These are phyloP conservation scores for Micronycteris hirsuta DNA, from an alignment of 2,113 vertebrate genomes.

Conservation along the genomic window DNA sequence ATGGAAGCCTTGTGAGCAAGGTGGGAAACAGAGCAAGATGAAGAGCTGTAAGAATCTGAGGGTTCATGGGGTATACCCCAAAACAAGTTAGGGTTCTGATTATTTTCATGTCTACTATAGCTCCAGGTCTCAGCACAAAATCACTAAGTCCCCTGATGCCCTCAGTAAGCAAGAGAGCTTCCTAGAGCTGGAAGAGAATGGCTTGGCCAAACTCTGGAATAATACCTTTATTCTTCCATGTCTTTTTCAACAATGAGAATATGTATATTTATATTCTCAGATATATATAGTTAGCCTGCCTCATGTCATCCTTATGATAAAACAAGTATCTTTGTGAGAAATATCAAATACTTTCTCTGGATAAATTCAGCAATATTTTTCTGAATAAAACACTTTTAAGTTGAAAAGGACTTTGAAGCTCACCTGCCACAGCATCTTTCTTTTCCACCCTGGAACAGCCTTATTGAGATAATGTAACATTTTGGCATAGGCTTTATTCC, in stretches of 20 bases:
- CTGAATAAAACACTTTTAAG: background rate
- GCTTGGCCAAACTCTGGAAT: background rate
- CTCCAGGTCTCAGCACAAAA: background rate
- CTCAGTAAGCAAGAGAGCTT: background rate
- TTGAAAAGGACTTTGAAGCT: background rate
- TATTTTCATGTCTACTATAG: background rate
- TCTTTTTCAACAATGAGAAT: background rate
- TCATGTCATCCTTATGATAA: background rate
- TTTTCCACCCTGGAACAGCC: background rate
- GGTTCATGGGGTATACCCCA: accelerated
- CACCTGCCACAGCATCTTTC: background rate
- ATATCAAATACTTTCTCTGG: background rate
- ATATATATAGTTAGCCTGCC: background rate
- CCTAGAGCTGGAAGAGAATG: background rate
- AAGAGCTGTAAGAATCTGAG: background rate
- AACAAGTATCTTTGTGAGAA: background rate
- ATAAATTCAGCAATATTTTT: too few relatives aligned
- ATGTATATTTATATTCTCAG: background rate
- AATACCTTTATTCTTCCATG: background rate
- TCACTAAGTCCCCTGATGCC: background rate
- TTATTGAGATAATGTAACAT: background rate
- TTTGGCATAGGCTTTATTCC: background rate
- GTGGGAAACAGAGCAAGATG: background rate
- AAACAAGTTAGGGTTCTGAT: background rate
- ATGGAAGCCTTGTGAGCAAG: background rate